These are phyloP conservation scores for Meandrusa payeni DNA, from an alignment of 2,888 invertebrate genomes.

Conservation along the genomic window DNA sequence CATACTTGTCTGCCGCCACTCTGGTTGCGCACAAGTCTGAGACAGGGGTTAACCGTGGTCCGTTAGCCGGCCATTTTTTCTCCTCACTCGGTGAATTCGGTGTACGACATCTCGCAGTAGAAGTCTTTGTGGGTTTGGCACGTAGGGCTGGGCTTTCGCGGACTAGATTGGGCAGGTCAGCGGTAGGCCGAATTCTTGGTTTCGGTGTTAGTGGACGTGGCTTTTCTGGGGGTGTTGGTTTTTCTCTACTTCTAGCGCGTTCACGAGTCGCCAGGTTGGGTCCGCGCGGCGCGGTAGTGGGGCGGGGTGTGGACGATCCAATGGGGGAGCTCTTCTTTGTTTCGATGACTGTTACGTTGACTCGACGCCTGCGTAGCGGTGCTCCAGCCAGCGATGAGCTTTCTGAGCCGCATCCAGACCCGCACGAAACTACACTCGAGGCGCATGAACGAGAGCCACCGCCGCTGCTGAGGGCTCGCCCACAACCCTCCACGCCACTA, in stretches of 20 bases:
- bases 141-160: conserved; percentile 69
- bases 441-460: conserved; percentile 87
- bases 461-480: conserved; percentile 85
- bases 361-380: conserved; percentile 76
- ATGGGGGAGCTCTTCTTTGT: conserved; percentile 74
- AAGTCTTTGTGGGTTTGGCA: conserved; percentile 76
- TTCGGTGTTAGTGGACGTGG: conserved; percentile 72
- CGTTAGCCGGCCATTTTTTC: conserved; percentile 85
- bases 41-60: conserved; percentile 54
- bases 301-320: conserved; percentile 74
- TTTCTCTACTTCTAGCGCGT: conserved; percentile 82
- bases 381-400: conserved; percentile 85
- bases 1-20: conserved; percentile 85
- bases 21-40: conserved; percentile 58
- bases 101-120: conserved; percentile 81
- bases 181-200: conserved; percentile 70
- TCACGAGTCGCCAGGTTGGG: conserved; percentile 78
- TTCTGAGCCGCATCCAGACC: conserved; percentile 90
- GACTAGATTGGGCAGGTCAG: conserved; percentile 76
- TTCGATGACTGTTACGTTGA: conserved; percentile 81
- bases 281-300: conserved; percentile 71
- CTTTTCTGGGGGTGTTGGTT: conserved; percentile 73
- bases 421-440: conserved; percentile 89
- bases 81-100: conserved; percentile 85
- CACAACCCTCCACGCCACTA: conserved; percentile 89